These are phyloP conservation scores for Sclerurus mexicanus DNA, from an alignment of 2,113 vertebrate genomes.

Conservation along the genomic window DNA sequence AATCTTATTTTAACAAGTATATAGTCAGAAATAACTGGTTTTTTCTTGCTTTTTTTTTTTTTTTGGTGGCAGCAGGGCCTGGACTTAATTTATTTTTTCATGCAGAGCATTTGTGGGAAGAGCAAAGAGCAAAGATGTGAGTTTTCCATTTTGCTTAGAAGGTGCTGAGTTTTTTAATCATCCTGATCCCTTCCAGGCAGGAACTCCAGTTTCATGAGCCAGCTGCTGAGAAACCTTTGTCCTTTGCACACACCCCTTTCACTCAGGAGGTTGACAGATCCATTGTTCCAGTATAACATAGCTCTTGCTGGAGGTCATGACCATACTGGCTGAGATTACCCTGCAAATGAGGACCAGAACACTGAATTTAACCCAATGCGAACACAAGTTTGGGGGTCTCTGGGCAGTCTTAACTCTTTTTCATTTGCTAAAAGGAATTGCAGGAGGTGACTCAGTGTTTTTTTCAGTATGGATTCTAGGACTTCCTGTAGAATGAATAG, in stretches of 20 bases:
- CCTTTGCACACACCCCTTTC: constrained; percentile 52
- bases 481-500: constrained; percentile 33
- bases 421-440: constrained; percentile 35
- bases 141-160: constrained; percentile 46
- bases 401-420: constrained; percentile 6
- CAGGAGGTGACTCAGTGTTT: background rate
- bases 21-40: background rate
- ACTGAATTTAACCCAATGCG: constrained; percentile 33
- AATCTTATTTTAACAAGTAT: background rate
- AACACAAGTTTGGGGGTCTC: background rate
- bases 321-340: constrained; percentile 57
- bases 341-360: constrained; percentile 59
- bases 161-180: constrained; percentile 65
- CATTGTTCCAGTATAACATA: constrained; percentile 50
- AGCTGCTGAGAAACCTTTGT: constrained; percentile 67
- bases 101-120: constrained; percentile 1
- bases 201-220: constrained; percentile 37
- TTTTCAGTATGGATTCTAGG: constrained; percentile 18
- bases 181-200: constrained; percentile 57
- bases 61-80: background rate
- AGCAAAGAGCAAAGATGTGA: constrained; percentile 26
- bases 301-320: constrained; percentile 60
- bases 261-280: constrained; percentile 55
- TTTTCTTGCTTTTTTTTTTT: background rate
- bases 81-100: constrained; percentile 38